Conservation (phyloP, 1,140 invertebrate species). For the Tetramorium alpestre region DNA sequence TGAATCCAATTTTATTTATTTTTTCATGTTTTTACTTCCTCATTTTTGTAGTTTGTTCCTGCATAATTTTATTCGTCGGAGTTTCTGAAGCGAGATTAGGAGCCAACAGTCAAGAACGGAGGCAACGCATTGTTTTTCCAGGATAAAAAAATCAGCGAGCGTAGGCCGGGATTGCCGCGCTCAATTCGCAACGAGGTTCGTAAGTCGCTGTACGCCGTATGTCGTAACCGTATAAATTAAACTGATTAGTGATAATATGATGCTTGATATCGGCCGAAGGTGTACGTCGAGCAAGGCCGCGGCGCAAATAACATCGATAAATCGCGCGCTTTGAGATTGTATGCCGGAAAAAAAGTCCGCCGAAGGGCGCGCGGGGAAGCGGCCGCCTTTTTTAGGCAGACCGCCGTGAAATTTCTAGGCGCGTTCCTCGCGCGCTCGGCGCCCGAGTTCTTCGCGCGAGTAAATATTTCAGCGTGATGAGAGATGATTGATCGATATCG, state of each 20-base stretch:
- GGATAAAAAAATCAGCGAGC: not conserved
- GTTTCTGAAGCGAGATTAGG: not conserved
- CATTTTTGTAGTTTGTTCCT: not conserved
- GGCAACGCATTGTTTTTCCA: not conserved
- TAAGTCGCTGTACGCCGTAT: not conserved
- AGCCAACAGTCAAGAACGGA: too few relatives aligned
- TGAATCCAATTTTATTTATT: not conserved
- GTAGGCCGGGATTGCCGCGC: not conserved
- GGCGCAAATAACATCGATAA: not conserved
- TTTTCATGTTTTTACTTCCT: too few relatives aligned
- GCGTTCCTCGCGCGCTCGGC: not conserved
- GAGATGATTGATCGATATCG: conserved; percentile 24
- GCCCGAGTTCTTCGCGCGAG: not conserved
- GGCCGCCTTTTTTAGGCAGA: not conserved
- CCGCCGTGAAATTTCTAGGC: not conserved
- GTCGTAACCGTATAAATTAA: conserved; percentile 25
- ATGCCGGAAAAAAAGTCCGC: too few relatives aligned
- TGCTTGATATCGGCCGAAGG: conserved; percentile 9
- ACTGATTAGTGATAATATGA: conserved; percentile 43
- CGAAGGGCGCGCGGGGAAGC: not conserved
- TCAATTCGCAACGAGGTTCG: not conserved
- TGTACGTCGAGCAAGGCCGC: not conserved
- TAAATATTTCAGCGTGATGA: conserved; percentile 31
- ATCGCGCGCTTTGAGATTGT: not conserved
- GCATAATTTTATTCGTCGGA: not conserved